phyloP scores from a whole-genome alignment of 1,140 invertebrate genomes.

The Globodera ellingtonae region DNA sequence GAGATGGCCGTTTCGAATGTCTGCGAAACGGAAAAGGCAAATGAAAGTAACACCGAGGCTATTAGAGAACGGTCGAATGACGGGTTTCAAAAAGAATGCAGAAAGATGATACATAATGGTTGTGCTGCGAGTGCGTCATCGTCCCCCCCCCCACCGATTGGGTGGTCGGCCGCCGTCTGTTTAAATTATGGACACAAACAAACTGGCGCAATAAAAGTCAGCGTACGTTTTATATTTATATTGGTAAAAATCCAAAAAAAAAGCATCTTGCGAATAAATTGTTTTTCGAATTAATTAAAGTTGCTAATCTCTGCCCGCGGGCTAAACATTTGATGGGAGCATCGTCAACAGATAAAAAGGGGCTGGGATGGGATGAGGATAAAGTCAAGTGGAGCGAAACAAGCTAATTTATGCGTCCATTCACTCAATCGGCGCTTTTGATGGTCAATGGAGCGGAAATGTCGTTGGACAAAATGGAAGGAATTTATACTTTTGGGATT shows the following conservation, averaged over 20 bases:
- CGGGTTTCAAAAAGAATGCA: too few relatives aligned
- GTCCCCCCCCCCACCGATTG: not conserved
- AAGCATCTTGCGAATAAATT: not conserved
- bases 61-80: not conserved
- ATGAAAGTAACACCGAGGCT: not conserved
- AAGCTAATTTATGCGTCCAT: not conserved
- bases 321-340: not conserved
- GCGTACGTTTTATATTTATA: not conserved
- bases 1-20: slow-evolving; percentile 41
- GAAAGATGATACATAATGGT: too few relatives aligned
- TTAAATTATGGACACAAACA: not conserved
- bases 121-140: too few relatives aligned
- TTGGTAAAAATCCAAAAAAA: not conserved
- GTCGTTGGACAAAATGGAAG: not conserved
- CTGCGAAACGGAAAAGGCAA: slow-evolving; percentile 11
- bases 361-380: not conserved
- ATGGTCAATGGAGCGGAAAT: not conserved
- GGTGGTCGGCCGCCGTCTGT: not conserved
- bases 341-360: not conserved
- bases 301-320: not conserved
- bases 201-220: not conserved
- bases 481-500: not conserved
- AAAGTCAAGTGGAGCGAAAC: slow-evolving; percentile 1
- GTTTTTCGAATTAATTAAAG: not conserved
- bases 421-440: not conserved